phyloP scores from a whole-genome alignment of 2,113 vertebrate genomes.

The Corvus cornix region DNA sequence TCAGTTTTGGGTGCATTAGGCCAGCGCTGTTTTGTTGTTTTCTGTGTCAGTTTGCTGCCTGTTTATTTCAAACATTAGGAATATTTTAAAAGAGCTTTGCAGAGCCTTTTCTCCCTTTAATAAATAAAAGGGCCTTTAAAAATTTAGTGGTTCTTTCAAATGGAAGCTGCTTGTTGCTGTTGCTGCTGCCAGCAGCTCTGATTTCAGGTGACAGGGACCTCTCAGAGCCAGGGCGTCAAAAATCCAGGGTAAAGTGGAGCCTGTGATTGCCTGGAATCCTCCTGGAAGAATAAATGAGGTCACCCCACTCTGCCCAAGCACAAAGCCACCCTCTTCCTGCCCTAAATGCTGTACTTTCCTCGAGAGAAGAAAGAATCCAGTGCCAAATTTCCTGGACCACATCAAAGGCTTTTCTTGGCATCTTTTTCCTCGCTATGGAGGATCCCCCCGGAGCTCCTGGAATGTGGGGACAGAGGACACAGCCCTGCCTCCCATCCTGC shows the following conservation, averaged over 20 bases:
- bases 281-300: not conserved
- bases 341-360: not conserved
- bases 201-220: not conserved
- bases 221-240: not conserved
- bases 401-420: not conserved
- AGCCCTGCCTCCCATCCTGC: not conserved
- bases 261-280: not conserved
- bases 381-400: not conserved
- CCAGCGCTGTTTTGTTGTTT: not conserved
- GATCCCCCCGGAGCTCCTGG: not conserved
- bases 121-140: constrained; percentile 31
- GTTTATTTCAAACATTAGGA: not conserved
- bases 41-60: not conserved
- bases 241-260: not conserved
- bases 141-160: constrained; percentile 2
- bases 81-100: not conserved
- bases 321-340: not conserved
- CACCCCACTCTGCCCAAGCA: not conserved
- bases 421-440: too few relatives aligned
- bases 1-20: not conserved
- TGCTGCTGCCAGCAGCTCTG: not conserved
- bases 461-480: rapidly evolving
- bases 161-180: not conserved
- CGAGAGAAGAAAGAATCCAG: not conserved
- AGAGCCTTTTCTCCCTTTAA: not conserved